phyloP scores from a whole-genome alignment of 2,888 invertebrate genomes.

The Diarsia dahlii region DNA sequence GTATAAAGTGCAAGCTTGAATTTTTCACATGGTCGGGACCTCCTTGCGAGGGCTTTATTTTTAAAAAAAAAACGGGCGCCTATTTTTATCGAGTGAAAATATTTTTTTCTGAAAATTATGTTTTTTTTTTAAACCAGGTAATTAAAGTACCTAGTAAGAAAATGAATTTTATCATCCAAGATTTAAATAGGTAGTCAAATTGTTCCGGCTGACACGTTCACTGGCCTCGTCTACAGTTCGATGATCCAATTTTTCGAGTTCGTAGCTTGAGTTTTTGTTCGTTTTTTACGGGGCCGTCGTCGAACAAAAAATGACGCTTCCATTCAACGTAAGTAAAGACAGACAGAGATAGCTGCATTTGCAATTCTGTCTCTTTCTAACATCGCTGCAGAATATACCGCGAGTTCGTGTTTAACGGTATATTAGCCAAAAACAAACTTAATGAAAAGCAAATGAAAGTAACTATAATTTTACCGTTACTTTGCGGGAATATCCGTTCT shows the following conservation, averaged over 20 bases:
- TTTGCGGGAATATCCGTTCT: constrained; percentile 66
- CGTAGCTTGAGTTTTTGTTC: constrained; percentile 81
- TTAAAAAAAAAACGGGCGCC: not conserved
- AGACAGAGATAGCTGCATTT: constrained; percentile 74
- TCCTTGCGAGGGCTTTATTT: not conserved
- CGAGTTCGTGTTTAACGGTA: constrained; percentile 79
- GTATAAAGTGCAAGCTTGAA: constrained; percentile 18
- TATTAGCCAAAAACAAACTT: constrained; percentile 80
- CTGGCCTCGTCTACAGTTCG: constrained; percentile 85
- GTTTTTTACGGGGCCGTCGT: constrained; percentile 78
- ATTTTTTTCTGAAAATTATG: not conserved
- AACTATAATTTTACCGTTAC: constrained; percentile 75
- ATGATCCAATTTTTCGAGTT: constrained; percentile 86
- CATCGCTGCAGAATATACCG: constrained; percentile 68
- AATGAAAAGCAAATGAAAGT: constrained; percentile 84
- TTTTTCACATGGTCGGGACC: constrained; percentile 23
- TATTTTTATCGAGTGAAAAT: not conserved
- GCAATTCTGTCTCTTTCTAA: constrained; percentile 79
- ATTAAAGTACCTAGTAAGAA: constrained; percentile 4
- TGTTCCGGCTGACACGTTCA: constrained; percentile 76
- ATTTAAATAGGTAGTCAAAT: constrained; percentile 61
- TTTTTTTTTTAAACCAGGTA: not conserved
- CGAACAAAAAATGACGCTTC: constrained; percentile 80
- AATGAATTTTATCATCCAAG: constrained; percentile 35
- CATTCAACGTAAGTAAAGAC: constrained; percentile 80